phyloP scores from a whole-genome alignment of 2,113 vertebrate genomes.

The Nannospalax galili region DNA sequence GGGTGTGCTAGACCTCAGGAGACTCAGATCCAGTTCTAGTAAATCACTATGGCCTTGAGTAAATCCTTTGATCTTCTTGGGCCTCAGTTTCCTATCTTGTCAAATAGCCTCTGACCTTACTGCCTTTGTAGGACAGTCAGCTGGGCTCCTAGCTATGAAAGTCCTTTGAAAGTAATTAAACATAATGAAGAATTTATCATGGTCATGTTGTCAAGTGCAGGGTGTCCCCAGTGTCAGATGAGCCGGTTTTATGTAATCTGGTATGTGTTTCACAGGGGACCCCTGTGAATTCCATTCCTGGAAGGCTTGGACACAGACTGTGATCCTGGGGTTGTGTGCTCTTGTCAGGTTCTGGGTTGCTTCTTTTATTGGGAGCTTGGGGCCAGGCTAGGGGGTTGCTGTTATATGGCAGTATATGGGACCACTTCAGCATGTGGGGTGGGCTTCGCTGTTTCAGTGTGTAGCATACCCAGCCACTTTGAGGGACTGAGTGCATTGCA shows the following conservation, averaged over 20 bases:
- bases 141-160: neutral
- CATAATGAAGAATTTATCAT: conserved; percentile 46
- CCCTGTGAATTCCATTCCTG: conserved; percentile 30
- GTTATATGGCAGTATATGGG: neutral
- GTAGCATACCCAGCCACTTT: no score
- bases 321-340: neutral
- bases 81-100: conserved; percentile 43
- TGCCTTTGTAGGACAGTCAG: neutral
- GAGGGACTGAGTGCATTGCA: neutral
- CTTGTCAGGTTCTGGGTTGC: neutral
- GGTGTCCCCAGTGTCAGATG: neutral
- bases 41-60: neutral
- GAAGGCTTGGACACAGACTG: neutral
- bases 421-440: neutral
- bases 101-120: neutral
- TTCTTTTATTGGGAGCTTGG: neutral
- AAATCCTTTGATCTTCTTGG: neutral
- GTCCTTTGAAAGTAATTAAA: conserved; percentile 56
- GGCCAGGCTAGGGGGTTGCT: neutral
- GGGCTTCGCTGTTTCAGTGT: neutral
- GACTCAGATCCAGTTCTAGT: neutral
- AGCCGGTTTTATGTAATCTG: neutral
- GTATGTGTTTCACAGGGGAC: neutral
- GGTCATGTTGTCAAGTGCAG: conserved; percentile 25
- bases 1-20: neutral